Percentiles rank a stretch among this genome's conserved stretches.
Conservation (phyloP, 2,888 invertebrate species). For the Morpho achilles region DNA sequence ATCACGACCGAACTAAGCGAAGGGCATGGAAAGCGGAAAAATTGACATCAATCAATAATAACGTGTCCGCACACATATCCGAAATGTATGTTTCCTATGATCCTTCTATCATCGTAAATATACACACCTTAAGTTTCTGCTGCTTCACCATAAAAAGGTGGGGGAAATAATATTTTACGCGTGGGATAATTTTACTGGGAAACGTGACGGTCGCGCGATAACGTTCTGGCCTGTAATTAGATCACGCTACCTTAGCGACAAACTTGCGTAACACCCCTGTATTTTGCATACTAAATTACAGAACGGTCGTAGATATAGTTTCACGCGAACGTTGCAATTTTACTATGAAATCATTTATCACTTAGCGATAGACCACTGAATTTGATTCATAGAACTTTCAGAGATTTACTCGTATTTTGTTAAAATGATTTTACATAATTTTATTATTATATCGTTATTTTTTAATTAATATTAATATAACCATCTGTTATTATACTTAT, state of each 20-base stretch:
- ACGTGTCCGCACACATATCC: conserved; percentile 32
- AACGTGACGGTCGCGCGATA: conserved; percentile 56
- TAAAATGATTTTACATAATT: too few species aligned
- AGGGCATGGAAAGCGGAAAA: conserved; percentile 40
- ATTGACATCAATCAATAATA: conserved; percentile 59
- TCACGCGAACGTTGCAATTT: background rate
- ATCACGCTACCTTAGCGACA: conserved; percentile 41
- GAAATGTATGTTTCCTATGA: conserved; percentile 10
- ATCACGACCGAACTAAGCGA: conserved; percentile 22
- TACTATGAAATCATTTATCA: background rate
- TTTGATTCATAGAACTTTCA: too few species aligned
- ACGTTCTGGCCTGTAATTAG: conserved; percentile 56
- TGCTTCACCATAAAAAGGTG: conserved; percentile 42
- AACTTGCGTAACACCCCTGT: conserved; percentile 30
- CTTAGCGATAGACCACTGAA: background rate
- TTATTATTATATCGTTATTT: too few species aligned
- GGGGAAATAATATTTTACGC: conserved; percentile 55
- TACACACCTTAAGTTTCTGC: conserved; percentile 46
- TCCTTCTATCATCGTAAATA: conserved; percentile 33
- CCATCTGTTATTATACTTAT: too few species aligned
- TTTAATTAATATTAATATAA: too few species aligned
- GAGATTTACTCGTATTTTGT: too few species aligned
- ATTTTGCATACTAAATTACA: conserved; percentile 3
- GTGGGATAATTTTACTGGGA: conserved; percentile 46
- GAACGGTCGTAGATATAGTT: background rate